Evolutionary conservation across 1,140 invertebrate species (phyloP), one percentile per base, ranked within the genome.

Genomic region (Zaprionus capensis): DNA sequence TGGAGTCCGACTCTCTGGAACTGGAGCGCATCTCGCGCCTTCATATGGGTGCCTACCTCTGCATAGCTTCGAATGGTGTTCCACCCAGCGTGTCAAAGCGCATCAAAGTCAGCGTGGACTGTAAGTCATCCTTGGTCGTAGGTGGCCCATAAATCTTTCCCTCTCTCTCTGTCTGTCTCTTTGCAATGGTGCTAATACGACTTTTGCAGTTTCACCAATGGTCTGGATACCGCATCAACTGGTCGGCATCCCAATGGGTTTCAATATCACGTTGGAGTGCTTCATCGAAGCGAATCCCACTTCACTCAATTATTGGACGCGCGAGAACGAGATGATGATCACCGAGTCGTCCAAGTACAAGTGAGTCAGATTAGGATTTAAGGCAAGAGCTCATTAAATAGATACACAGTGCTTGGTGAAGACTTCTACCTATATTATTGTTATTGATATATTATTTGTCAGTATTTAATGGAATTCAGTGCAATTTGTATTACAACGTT

Each of bases 81-180:
- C 96, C 96, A 20, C 96, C 96, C 2, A 95, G 95, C 53, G 97
- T 98, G 49, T 97, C 97, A 87, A 98, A 98, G 93, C 94, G 97
- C 82, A 97, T 98, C 81, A 97, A 97, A 95, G 96, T 98, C 84
- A 97, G 97, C 93, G 97, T 98, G 15, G 97, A 98, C 93, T 98
- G 97, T 98, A 93, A 97, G 97, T 97, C 9, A 34, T 31, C 6
- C 17, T n/a, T n/a, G 15, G 31, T 14, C 24, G 14, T 38, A 2
- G n/a, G 41, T 17, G 41, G 41, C 41, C 41, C 41, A 46, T 46
- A 46, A 46, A 46, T 46, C 41, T 46, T 46, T 46, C n/a, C 17
- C 46, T 22, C n/a, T 7, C 20, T 22, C 5, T 56, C 53, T 7
- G 15, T 15, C 5, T 17, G 2, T 55, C 15, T 41, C 41, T 46